Evolutionary conservation across 1,140 invertebrate genomes (phyloP).

Genomic region (Pantala flavescens): DNA sequence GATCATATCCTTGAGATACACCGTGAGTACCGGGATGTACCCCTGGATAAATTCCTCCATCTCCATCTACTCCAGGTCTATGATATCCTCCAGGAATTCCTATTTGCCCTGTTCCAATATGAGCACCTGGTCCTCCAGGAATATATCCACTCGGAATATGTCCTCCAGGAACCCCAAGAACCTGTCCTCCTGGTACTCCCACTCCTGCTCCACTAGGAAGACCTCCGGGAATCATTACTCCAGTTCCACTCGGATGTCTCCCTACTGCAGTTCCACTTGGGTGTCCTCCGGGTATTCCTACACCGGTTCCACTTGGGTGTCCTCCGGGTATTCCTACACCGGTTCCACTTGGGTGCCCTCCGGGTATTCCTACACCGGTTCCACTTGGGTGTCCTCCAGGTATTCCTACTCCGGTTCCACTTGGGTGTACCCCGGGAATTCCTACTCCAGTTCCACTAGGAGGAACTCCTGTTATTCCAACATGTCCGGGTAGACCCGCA

Average conservation of each 20-base stretch:
- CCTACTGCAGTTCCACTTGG: not conserved
- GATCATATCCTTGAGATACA: not conserved
- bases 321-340: too few species aligned
- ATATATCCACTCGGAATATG: constrained; percentile 1
- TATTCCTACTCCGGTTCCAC: constrained; percentile 11
- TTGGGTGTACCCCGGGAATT: not conserved
- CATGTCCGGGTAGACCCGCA: not conserved
- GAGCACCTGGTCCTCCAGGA: constrained; percentile 9
- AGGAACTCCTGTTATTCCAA: not conserved
- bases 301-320: constrained; percentile 12
- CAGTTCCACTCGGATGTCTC: constrained; percentile 11
- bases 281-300: constrained; percentile 7
- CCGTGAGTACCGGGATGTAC: not conserved
- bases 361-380: not conserved
- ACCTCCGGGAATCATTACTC: constrained; percentile 17
- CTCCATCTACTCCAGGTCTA: not conserved
- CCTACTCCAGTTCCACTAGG: constrained; percentile 12
- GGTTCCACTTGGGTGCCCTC: not conserved
- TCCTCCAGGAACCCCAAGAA: not conserved
- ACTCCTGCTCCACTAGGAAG: not conserved
- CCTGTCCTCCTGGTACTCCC: constrained; percentile 16
- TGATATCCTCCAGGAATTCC: not conserved
- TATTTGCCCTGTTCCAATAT: not conserved
- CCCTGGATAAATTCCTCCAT: not conserved
- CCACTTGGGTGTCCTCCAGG: not conserved